Percentiles rank a stretch among this genome's conserved stretches.
These are phyloP conservation scores for Bettongia penicillata DNA, from an alignment of 2,113 vertebrate genomes.

Conservation along the genomic window DNA sequence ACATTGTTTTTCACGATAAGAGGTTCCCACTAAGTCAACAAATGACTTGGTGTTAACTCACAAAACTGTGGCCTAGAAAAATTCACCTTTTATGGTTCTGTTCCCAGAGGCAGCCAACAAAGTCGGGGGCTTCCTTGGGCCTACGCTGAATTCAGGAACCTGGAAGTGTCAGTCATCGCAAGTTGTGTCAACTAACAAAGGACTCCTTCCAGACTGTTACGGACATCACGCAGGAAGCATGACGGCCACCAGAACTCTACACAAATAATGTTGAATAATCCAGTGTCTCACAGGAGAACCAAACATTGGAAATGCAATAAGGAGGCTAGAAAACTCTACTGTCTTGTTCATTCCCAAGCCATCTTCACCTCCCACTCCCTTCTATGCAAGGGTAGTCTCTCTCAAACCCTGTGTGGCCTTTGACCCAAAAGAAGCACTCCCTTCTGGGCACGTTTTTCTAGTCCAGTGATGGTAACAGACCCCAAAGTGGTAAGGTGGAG, in stretches of 20 bases:
- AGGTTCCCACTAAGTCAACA: background rate
- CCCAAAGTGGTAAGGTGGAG: conserved; percentile 8
- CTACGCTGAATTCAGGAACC: conserved; percentile 49
- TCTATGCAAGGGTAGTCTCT: background rate
- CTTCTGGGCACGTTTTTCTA: too few relatives aligned
- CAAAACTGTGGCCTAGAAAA: conserved; percentile 36
- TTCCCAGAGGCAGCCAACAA: conserved; percentile 46
- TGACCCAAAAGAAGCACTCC: background rate
- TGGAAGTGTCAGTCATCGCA: conserved; percentile 24
- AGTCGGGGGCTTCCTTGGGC: conserved; percentile 10
- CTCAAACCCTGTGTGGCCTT: background rate
- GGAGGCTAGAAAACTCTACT: conserved; percentile 13
- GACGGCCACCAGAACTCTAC: conserved; percentile 46
- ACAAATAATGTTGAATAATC: conserved; percentile 62
- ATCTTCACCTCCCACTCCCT: background rate
- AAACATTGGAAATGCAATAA: conserved; percentile 48
- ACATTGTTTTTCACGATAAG: background rate
- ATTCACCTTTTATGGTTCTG: conserved; percentile 55
- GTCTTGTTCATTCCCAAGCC: background rate
- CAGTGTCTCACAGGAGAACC: conserved; percentile 69
- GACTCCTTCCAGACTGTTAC: conserved; percentile 40
- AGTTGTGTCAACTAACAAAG: conserved; percentile 54
- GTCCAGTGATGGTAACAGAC: too few relatives aligned
- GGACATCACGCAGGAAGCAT: conserved; percentile 36
- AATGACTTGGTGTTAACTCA: background rate